These are phyloP conservation scores for Neoscelio sp. DNA, from an alignment of 2,888 invertebrate species.

Conservation along the genomic window DNA sequence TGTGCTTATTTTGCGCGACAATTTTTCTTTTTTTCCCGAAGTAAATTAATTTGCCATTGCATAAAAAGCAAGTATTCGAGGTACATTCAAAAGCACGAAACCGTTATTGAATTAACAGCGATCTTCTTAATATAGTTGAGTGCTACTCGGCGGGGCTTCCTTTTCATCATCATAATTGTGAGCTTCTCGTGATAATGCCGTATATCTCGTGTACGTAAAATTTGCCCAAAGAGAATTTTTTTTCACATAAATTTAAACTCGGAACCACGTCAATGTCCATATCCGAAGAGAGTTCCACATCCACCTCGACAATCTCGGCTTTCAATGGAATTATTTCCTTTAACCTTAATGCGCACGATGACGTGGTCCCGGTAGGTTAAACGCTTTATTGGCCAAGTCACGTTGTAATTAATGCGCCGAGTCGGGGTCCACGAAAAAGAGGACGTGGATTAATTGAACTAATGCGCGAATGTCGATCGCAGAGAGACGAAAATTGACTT, in stretches of 20 bases:
- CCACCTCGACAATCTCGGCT: slow-evolving; percentile 26
- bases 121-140: slow-evolving; percentile 60
- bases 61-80: slow-evolving; percentile 21
- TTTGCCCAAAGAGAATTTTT: slow-evolving; percentile 14
- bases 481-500: slow-evolving; percentile 58
- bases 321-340: slow-evolving; percentile 50
- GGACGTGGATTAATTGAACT: slow-evolving; percentile 68
- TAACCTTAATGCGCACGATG: slow-evolving; percentile 45
- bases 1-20: slow-evolving; percentile 3
- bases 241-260: slow-evolving; percentile 16
- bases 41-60: slow-evolving; percentile 35
- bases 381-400: slow-evolving; percentile 61
- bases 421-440: slow-evolving; percentile 33
- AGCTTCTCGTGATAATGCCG: slow-evolving; percentile 12
- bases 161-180: slow-evolving; percentile 60
- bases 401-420: slow-evolving; percentile 61
- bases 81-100: slow-evolving; percentile 47
- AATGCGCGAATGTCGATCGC: slow-evolving; percentile 66
- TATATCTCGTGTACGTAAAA: neutral
- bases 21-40: slow-evolving; percentile 7
- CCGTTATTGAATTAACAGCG: slow-evolving; percentile 58
- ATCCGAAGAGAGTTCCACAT: neutral
- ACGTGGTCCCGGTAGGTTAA: slow-evolving; percentile 41
- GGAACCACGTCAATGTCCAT: slow-evolving; percentile 17
- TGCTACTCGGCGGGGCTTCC: slow-evolving; percentile 41